Evolutionary conservation across 2,113 vertebrate species (phyloP), one percentile per base, ranked within the genome.

Genomic region (Lepus americanus): DNA sequence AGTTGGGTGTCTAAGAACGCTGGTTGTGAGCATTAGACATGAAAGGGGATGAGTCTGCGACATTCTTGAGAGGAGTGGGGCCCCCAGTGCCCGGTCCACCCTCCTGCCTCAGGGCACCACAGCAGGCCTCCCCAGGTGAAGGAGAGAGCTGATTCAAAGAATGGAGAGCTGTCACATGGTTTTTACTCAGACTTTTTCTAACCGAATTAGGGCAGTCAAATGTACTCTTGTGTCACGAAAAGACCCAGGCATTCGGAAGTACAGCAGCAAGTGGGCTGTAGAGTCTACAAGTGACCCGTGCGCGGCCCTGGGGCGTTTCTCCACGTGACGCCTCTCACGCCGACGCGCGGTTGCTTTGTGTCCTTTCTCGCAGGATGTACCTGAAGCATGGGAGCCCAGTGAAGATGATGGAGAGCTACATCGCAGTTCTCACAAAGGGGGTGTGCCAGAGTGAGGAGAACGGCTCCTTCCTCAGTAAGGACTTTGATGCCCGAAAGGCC

Each of bases 351-450:
- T 31, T 39, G 66, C 36, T 70, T 78, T 80, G 55, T 86, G 49
- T 81, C 33, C 93, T 96, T 92, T 94, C 87, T 44, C 93, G 22
- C 98, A 99, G 99, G 97, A 99, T 98, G 95, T 99, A 99, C 97
- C 55, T 98, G 97, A 99, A 99, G 97, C 98, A 99, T 9, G 99
- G 99, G 77, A 99, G 98, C 89, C 99, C 99, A 0, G 99, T 99
- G 78, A 99, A 99, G 97, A 99, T 99, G 99, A 99, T 99, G 99
- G 99, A 99, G 96, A 99, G 99, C 80, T 99, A 99, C 79, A 99
- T 99, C 92, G 98, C 99, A 31, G 99, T 99, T 69, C 98, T 99
- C 84, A 99, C 99, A 8, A 99, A 99, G 97, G 99, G 99, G 13
- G 98, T 99, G 89, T 99, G 99, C 97, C 99, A 99, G 96, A 99